phyloP scores from a whole-genome alignment of 2,113 vertebrate genomes.

The Cyanoramphus novaezelandiae region DNA sequence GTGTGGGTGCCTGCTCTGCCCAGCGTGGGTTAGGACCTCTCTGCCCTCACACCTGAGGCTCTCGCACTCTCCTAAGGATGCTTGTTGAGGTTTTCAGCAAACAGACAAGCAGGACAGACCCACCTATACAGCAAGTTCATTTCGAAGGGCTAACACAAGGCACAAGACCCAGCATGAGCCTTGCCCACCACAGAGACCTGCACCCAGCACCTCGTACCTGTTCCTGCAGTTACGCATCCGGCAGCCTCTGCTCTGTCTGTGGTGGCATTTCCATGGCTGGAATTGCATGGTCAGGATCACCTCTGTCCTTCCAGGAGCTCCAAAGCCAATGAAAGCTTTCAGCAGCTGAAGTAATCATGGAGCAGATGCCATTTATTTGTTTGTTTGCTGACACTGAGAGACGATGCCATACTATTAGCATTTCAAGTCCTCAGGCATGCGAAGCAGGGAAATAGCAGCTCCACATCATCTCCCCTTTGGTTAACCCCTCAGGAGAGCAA shows the following conservation, averaged over 20 bases:
- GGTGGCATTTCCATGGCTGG: not conserved
- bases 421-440: not conserved
- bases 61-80: not conserved
- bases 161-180: not conserved
- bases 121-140: not conserved
- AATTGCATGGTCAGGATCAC: not conserved
- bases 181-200: not conserved
- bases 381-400: not conserved
- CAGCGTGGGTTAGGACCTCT: not conserved
- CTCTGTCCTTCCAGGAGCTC: not conserved
- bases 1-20: not conserved
- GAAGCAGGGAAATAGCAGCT: fast-evolving
- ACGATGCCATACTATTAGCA: not conserved
- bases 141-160: not conserved
- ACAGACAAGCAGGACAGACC: not conserved
- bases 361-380: not conserved
- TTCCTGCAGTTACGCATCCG: fast-evolving
- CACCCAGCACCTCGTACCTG: not conserved
- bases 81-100: not conserved
- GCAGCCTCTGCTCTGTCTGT: fast-evolving
- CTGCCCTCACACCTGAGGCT: fast-evolving
- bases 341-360: fast-evolving
- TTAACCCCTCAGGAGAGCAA: not conserved
- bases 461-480: fast-evolving
- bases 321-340: not conserved